These are phyloP conservation scores for Cosmia trapezina DNA, from an alignment of 2,888 invertebrate species.

Conservation along the genomic window DNA sequence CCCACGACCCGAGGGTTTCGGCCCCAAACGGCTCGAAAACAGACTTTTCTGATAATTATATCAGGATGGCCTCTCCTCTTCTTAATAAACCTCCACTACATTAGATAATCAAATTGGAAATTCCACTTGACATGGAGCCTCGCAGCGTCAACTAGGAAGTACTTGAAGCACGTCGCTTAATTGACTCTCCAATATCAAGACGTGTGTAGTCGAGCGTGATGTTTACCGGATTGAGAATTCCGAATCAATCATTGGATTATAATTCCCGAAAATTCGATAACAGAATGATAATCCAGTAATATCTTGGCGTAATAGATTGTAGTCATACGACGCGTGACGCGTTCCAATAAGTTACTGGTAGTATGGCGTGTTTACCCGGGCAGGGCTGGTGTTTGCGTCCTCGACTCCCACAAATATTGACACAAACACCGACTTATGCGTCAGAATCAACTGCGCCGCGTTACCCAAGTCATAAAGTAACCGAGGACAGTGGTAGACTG, in stretches of 20 bases:
- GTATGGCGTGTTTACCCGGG: slow-evolving; percentile 72
- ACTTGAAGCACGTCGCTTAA: slow-evolving; percentile 39
- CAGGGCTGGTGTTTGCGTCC: slow-evolving; percentile 67
- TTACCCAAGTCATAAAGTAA: slow-evolving; percentile 54
- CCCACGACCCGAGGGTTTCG: neutral
- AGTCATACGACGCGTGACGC: slow-evolving; percentile 72
- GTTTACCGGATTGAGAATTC: slow-evolving; percentile 27
- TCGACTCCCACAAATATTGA: slow-evolving; percentile 82
- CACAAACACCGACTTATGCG: slow-evolving; percentile 77
- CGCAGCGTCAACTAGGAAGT: slow-evolving; percentile 41
- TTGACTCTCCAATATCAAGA: slow-evolving; percentile 51
- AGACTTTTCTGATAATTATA: slow-evolving; percentile 15
- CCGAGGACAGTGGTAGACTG: slow-evolving; percentile 12
- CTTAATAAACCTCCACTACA: slow-evolving; percentile 22
- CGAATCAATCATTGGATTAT: slow-evolving; percentile 29
- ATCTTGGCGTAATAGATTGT: slow-evolving; percentile 72
- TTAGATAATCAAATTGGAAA: slow-evolving; percentile 38
- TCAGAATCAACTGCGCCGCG: slow-evolving; percentile 71
- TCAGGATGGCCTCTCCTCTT: neutral
- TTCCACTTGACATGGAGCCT: slow-evolving; percentile 31
- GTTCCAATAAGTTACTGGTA: slow-evolving; percentile 54
- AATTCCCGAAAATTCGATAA: slow-evolving; percentile 29
- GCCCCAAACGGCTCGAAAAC: neutral
- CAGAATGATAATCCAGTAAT: slow-evolving; percentile 32
- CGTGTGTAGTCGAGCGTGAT: slow-evolving; percentile 18